Base-by-base conservation (phyloP, 1,140 invertebrate genomes). In the Dreissena rostriformis region DNA sequence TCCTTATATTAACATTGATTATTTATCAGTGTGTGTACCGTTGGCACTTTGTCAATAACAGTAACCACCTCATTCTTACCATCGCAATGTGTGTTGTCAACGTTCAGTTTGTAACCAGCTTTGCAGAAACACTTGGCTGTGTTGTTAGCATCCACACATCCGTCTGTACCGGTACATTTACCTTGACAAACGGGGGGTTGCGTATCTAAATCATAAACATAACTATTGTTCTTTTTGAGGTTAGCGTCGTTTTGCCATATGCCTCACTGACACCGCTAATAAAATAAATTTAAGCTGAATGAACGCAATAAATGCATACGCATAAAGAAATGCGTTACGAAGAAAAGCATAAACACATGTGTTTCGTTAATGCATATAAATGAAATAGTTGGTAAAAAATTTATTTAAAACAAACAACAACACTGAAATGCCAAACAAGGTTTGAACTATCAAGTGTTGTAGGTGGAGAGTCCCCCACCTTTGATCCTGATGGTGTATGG, bases 41-140 rank as follows among this genome's bases (percentile, higher is more conserved):
- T 61, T 61, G 17, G 17, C 22, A 24, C 22, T 61, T 61, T 61
- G 11, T 5, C 2, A 61, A 24, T 61, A 5, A 61, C 12, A 11
- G 6, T 61, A 12, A 6, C 57, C 22, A 24, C 17, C 22, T 61
- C 22, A 19, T 6, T 72, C 79, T 39, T 72, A 81, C 79, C 71
- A 26, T 8, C 52, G 49, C 79, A 81, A 39, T 8, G 2, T 29
- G 79, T 39, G 22, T 81, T 81, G 19, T 49, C 68, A 7, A 2
- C 14, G 26, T 81, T 53, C 14, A 83, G 67, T 57, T 75, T 24
- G 51, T 67, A 83, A 5, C 81, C 81, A 26, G 65, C 51, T 17
- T 66, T 70, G 57, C 81, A 83, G 39, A 83, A 75, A 61, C 81
- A 83, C 5, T 70, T 28, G 14, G 81, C 70, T 12, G 52, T 53